A percentile compares a stretch with the other conserved stretches of the same genome.
phyloP scores from a whole-genome alignment of 2,888 invertebrate genomes.

The Corythucha ciliata region DNA sequence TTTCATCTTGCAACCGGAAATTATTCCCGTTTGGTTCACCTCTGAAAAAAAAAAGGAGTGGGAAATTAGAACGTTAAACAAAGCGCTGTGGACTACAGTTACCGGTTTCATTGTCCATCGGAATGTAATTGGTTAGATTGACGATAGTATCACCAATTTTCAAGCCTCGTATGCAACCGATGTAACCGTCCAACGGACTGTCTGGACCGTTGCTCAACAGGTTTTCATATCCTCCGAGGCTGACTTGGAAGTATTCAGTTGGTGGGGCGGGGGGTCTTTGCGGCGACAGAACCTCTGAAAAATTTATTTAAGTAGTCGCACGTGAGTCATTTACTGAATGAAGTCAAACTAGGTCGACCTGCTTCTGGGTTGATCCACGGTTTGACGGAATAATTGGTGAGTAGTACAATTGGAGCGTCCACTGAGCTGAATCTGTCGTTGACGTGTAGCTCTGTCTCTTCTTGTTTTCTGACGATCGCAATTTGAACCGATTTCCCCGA shows the following conservation, averaged over 20 bases:
- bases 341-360: slow-evolving; percentile 11
- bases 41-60: too few species aligned
- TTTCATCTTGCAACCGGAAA: slow-evolving; percentile 78
- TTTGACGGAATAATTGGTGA: slow-evolving; percentile 71
- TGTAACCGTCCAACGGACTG: slow-evolving; percentile 53
- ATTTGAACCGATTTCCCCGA: slow-evolving; percentile 79
- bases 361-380: slow-evolving; percentile 67
- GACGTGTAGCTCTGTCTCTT: slow-evolving; percentile 67
- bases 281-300: slow-evolving; percentile 71
- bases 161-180: slow-evolving; percentile 78
- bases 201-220: slow-evolving; percentile 46
- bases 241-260: slow-evolving; percentile 75
- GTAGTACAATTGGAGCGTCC: slow-evolving; percentile 56
- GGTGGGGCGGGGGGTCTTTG: slow-evolving; percentile 83
- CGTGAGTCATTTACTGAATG: not conserved
- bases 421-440: slow-evolving; percentile 66
- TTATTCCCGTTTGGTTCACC: too few species aligned
- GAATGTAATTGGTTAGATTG: slow-evolving; percentile 53
- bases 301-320: slow-evolving; percentile 16
- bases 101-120: slow-evolving; percentile 24
- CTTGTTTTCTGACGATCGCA: slow-evolving; percentile 65
- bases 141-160: slow-evolving; percentile 72
- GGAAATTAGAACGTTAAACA: too few species aligned
- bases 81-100: too few species aligned
- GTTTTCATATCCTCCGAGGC: slow-evolving; percentile 71